Evolutionary conservation across 23 tunicate species (phyloP).

Genomic region (Styela clava): DNA sequence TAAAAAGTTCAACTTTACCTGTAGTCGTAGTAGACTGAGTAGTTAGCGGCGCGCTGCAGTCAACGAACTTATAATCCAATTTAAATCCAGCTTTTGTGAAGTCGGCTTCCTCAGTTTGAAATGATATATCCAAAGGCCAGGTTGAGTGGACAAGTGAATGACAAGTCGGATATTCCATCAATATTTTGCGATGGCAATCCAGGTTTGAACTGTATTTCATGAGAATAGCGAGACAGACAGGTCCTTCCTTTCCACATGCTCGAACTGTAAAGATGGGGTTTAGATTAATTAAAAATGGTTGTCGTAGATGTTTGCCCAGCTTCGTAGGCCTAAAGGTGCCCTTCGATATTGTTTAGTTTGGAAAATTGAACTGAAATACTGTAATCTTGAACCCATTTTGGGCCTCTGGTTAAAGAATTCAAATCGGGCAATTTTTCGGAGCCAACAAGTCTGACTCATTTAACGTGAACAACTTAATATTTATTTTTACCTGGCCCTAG

Average conservation of each 20-base stretch:
- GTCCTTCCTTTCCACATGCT: slow-evolving; percentile 31
- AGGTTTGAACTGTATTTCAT: neutral
- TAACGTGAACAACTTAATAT: no score
- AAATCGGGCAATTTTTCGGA: no score
- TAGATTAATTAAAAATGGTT: no score
- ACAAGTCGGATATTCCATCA: neutral
- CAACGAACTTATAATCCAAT: slow-evolving; percentile 3
- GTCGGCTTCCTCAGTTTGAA: neutral
- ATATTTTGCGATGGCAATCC: slow-evolving; percentile 3
- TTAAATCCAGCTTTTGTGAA: slow-evolving; percentile 6
- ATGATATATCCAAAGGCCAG: slow-evolving; percentile 15
- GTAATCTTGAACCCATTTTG: no score
- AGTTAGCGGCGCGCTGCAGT: neutral
- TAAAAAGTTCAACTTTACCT: no score
- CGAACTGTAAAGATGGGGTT: slow-evolving; percentile 13
- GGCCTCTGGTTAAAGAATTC: no score
- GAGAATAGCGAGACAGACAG: slow-evolving; percentile 17
- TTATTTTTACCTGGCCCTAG: neutral
- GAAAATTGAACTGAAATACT: no score
- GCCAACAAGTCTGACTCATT: no score
- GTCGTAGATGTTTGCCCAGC: no score
- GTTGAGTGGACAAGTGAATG: neutral
- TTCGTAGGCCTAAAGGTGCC: no score
- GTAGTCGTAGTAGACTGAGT: neutral
- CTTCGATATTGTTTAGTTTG: no score